Evolutionary conservation across 2,888 invertebrate species (phyloP).

Genomic region (Heterodera filipjevi): DNA sequence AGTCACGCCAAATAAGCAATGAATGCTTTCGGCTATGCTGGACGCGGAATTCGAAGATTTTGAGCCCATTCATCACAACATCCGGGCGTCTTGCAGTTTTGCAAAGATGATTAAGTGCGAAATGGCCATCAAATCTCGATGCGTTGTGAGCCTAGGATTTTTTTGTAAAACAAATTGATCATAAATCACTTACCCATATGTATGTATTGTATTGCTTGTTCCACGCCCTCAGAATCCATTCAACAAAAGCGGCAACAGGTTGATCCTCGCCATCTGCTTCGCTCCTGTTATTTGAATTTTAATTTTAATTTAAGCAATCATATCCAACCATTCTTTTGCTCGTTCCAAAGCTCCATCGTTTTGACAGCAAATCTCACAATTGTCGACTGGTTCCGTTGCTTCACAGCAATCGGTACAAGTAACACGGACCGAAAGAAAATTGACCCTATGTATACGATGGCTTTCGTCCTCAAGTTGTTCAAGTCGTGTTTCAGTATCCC

Average conservation of each 20-base stretch:
- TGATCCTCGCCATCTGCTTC: background rate
- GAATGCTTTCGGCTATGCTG: background rate
- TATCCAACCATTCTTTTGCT: background rate
- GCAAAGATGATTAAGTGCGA: background rate
- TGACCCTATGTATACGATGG: background rate
- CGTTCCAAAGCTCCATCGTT: background rate
- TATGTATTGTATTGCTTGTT: background rate
- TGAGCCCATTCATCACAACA: background rate
- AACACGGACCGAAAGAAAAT: background rate
- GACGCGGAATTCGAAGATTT: background rate
- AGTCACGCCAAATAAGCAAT: conserved; percentile 11
- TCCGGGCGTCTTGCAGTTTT: background rate
- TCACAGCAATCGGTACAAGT: conserved; percentile 4
- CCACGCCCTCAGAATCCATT: background rate
- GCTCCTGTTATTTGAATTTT: conserved; percentile 1
- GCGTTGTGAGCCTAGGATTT: background rate
- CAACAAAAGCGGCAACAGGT: background rate
- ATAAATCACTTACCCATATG: background rate
- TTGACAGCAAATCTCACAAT: conserved; percentile 6
- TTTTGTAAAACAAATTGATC: too few species aligned
- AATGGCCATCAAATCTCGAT: conserved; percentile 2
- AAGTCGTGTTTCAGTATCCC: conserved; percentile 1
- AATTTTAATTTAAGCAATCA: background rate
- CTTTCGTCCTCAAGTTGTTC: background rate
- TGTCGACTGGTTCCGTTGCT: background rate